Evolutionary conservation across 2,113 vertebrate species (phyloP).

Genomic region (Crocuta crocuta): DNA sequence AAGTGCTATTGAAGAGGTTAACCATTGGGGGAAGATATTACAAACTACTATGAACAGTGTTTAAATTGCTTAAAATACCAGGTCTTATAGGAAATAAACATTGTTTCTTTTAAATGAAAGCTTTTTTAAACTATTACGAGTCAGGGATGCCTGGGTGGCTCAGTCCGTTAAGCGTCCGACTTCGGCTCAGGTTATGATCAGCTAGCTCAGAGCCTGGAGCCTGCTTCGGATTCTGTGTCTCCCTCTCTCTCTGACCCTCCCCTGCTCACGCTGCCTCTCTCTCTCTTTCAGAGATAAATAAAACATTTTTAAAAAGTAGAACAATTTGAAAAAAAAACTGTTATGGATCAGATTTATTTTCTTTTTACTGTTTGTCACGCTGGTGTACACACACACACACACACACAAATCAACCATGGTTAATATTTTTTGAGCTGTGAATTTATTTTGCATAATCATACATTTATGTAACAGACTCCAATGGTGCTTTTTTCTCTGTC

Average conservation of each 20-base stretch:
- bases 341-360: background rate
- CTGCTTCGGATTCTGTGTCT: too few species aligned
- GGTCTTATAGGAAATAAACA: background rate
- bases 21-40: background rate
- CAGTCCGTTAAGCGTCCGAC: too few species aligned
- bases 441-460: background rate
- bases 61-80: constrained; percentile 8
- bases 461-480: background rate
- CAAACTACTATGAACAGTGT: constrained; percentile 5
- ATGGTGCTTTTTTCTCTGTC: background rate
- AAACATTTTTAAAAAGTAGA: too few species aligned
- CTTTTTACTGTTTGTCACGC: background rate
- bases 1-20: background rate
- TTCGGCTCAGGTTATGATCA: too few species aligned
- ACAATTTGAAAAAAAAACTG: too few species aligned
- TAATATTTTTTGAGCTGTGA: background rate
- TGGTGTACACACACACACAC: background rate
- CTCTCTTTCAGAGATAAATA: too few species aligned
- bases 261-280: too few species aligned
- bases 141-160: too few species aligned
- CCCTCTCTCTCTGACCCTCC: too few species aligned
- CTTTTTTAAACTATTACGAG: background rate
- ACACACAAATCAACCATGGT: background rate
- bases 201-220: too few species aligned
- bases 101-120: background rate